Evolutionary conservation across 2,888 invertebrate species (phyloP), one percentile per base, ranked within the genome.

Genomic region (Idaea biselata): DNA sequence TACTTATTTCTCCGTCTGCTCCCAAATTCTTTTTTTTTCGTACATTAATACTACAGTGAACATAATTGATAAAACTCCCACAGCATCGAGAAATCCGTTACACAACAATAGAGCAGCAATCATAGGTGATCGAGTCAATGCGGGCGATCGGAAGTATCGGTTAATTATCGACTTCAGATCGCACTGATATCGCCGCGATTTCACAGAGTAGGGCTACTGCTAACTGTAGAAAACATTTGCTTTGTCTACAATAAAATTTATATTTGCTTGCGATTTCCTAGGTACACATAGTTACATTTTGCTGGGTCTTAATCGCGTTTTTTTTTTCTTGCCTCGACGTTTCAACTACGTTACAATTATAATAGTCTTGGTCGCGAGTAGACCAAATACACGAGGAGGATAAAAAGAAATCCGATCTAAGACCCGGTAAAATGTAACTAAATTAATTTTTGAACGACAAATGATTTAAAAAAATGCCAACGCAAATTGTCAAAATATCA

Each of bases 71-170:
- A 62, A 65, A 73, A 70, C 55, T 79, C 79, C 75, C 81, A 73
- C 76, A 73, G 74, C 62, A 66, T 67, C 64, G 63, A 70, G 68
- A 73, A 76, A 72, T 74, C 65, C 74, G 76, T 77, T 76, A 72
- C 65, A 60, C 60, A 61, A 76, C 75, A 79, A 79, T 74, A 67
- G 16, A 7, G 64, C 59, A 62, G 55, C 69, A 70, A 67, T 73
- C 73, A 76, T 80, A 77, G 75, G 77, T 79, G 76, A 83, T 80
- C 84, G 83, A 83, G 84, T 71, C 56, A 70, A 65, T 70, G 66
- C 68, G 60, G 67, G 71, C 67, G 62, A 58, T 61, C 61, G 64
- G 33, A 64, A 58, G 66, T 73, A 77, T 76, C 76, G 76, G 71
- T 68, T 72, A 74, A 72, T 76, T 77, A 82, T 80, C 78, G 77